Conservation (phyloP, 1,140 invertebrate species). For the Akabosia matsudoensis region DNA sequence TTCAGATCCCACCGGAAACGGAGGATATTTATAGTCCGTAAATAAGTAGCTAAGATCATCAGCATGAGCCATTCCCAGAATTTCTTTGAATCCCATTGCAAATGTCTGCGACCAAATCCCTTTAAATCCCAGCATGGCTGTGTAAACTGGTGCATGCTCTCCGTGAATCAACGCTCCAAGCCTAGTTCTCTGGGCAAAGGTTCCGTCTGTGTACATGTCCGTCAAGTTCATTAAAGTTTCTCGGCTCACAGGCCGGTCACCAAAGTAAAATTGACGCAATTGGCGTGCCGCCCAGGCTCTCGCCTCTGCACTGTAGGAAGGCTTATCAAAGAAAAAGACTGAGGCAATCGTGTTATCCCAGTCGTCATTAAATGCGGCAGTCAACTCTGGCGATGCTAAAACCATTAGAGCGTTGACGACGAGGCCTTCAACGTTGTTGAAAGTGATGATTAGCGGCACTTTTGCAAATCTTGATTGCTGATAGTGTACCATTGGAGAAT, state of each 20-base stretch:
- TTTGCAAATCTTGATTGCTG: too few species aligned
- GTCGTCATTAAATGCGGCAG: background rate
- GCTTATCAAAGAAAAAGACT: background rate
- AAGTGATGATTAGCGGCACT: too few species aligned
- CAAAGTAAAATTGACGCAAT: background rate
- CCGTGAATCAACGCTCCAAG: background rate
- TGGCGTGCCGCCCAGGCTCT: background rate
- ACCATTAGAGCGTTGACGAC: background rate
- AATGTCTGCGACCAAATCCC: constrained; percentile 7
- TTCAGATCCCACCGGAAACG: background rate
- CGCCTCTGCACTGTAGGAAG: background rate
- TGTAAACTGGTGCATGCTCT: background rate
- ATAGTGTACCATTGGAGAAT: too few species aligned
- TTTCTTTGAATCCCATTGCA: constrained; percentile 10
- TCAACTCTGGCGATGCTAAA: background rate
- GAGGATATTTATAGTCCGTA: background rate
- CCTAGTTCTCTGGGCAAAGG: background rate
- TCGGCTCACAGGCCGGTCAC: background rate
- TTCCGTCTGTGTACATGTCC: background rate
- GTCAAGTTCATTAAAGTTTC: background rate
- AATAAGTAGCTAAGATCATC: constrained; percentile 5
- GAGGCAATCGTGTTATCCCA: background rate
- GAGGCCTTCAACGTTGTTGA: too few species aligned
- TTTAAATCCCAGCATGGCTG: background rate
- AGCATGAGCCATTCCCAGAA: background rate